Conservation (phyloP, 2,888 invertebrate genomes). For the Ochlodes sylvanus region DNA sequence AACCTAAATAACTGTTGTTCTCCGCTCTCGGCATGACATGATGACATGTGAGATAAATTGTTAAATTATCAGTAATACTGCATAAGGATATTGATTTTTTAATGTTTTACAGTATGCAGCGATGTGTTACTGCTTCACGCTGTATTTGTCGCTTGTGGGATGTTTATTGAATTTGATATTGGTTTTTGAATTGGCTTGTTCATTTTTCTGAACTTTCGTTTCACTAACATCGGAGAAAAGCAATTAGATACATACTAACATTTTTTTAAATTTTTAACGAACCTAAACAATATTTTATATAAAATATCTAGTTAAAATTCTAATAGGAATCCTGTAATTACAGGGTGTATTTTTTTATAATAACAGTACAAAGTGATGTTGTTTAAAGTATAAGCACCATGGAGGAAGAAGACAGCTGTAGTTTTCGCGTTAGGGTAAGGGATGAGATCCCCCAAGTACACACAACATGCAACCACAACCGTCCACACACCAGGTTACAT, state of each 20-base stretch:
- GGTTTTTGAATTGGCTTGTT: slow-evolving; percentile 29
- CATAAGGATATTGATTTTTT: slow-evolving; percentile 72
- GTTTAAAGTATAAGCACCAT: slow-evolving; percentile 51
- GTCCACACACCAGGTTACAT: slow-evolving; percentile 77
- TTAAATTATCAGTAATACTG: slow-evolving; percentile 59
- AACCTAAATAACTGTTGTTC: slow-evolving; percentile 46
- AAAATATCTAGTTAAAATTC: neutral
- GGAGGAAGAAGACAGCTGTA: slow-evolving; percentile 67
- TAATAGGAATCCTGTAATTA: slow-evolving; percentile 6
- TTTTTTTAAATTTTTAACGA: slow-evolving; percentile 4
- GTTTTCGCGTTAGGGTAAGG: slow-evolving; percentile 59
- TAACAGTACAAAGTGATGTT: slow-evolving; percentile 15
- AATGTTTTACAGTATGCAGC: slow-evolving; percentile 58
- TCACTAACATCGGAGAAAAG: neutral
- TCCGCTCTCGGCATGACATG: slow-evolving; percentile 41
- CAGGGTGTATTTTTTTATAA: neutral
- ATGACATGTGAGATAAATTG: slow-evolving; percentile 51
- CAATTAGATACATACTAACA: slow-evolving; percentile 3
- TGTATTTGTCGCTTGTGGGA: slow-evolving; percentile 49
- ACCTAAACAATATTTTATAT: neutral
- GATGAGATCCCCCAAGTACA: slow-evolving; percentile 78
- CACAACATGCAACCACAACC: slow-evolving; percentile 74
- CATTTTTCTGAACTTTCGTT: slow-evolving; percentile 19
- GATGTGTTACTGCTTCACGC: slow-evolving; percentile 53
- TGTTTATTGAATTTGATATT: slow-evolving; percentile 40